Evolutionary conservation across 2,113 vertebrate species (phyloP).

Genomic region (Puntigrus tetrazona): DNA sequence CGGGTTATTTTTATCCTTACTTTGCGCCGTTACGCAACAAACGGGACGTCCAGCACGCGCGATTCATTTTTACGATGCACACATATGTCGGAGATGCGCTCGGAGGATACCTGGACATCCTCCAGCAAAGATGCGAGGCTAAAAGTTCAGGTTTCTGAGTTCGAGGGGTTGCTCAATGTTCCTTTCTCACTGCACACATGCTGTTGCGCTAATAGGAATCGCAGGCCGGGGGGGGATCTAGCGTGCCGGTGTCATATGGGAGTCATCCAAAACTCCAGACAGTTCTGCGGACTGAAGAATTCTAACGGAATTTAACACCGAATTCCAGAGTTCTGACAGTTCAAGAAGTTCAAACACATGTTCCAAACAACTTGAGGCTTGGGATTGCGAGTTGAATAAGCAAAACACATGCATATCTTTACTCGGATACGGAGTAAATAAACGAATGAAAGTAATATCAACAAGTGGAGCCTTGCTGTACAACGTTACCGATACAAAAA

Average conservation of each 20-base stretch:
- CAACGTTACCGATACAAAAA: no score
- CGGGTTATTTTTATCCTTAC: not conserved
- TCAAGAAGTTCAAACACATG: not conserved
- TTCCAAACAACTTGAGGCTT: not conserved
- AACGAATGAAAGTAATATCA: no score
- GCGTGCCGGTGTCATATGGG: not conserved
- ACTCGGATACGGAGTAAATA: not conserved
- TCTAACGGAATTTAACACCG: not conserved
- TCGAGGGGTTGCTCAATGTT: constrained; percentile 1
- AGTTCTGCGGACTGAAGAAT: not conserved
- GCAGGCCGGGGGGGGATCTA: constrained; percentile 11
- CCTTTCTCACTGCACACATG: constrained; percentile 32
- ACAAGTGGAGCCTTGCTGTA: no score
- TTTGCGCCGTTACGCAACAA: not conserved
- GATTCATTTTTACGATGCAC: constrained; percentile 20
- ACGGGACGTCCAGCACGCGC: constrained; percentile 29
- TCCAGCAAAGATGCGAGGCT: constrained; percentile 25
- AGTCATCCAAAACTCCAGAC: constrained; percentile 35
- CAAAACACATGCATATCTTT: not conserved
- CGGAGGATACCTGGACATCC: constrained; percentile 17
- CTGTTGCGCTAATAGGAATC: constrained; percentile 10
- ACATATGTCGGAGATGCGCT: constrained; percentile 1
- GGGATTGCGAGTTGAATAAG: not conserved
- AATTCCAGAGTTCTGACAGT: not conserved
- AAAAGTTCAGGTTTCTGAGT: constrained; percentile 1